Base-by-base conservation (phyloP, 2,888 invertebrate genomes). In the Phymatocera aterrima region DNA sequence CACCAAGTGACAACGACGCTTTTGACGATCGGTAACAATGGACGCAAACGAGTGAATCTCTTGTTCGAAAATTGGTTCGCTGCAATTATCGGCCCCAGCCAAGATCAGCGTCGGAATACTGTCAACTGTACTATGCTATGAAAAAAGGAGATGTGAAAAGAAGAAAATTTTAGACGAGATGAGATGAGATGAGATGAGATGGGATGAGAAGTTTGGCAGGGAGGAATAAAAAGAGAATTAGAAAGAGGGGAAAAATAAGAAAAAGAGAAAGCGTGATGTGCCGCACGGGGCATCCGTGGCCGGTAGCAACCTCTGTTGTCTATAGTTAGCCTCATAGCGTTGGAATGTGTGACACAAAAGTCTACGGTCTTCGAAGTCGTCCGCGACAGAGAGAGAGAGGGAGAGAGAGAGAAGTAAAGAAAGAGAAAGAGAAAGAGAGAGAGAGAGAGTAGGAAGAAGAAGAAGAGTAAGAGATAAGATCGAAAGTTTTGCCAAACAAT, bases 241-340 rank as follows among this genome's bases (percentile, higher is more conserved):
- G 48, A 48, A 28, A n/a, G 18, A 34, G 5, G 2, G 31, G 10
- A 51, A 12, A 34, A 72, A 18, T 18, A 72, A 51, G 21, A 64
- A 12, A 37, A 70, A 31, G 28, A 70, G 70, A 46, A 31, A 70
- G 12, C 31, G 65, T 54, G 54, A 65, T 40, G 51, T 28, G 15
- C 28, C 15, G 75, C 54, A n/a, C 18, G 75, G 21, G 37, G 57
- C 75, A 75, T 75, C 75, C 57, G 43, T 40, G 24, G 57, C 57
- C 24, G 57, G 75, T 75, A 60, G 75, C 75, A 43, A 37, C 31
- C 72, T 72, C 81, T 77, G 79, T 82, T 80, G 81, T 84, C 86
- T 86, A 86, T 86, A 86, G 84, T 83, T 86, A 86, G 85, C 80
- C 80, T 79, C 80, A 81, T 78, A 81, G 81, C 80, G 79, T 77